Conservation (phyloP, 2,888 invertebrate genomes). For the Drosophila affinis region DNA sequence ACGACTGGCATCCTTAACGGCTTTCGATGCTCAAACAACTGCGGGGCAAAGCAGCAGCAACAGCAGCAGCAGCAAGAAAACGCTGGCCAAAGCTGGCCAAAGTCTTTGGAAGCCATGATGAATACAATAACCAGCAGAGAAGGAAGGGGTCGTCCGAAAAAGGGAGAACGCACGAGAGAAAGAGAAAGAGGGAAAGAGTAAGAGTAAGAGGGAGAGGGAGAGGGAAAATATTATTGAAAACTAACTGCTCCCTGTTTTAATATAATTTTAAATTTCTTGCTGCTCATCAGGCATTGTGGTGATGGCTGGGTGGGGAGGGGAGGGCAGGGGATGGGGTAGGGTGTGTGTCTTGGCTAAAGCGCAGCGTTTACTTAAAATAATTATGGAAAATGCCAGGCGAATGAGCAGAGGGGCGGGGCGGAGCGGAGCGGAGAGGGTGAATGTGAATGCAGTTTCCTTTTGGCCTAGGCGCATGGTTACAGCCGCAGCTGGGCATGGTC, state of each 20-base stretch:
- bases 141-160: background rate
- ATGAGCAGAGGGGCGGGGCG: background rate
- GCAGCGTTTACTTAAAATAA: slow-evolving; percentile 67
- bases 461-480: slow-evolving; percentile 51
- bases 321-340: slow-evolving; percentile 42
- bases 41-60: slow-evolving; percentile 52
- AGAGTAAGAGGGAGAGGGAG: background rate
- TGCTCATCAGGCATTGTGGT: slow-evolving; percentile 16
- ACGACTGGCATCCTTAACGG: slow-evolving; percentile 69
- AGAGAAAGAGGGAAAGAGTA: background rate
- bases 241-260: slow-evolving; percentile 73
- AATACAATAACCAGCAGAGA: slow-evolving; percentile 7
- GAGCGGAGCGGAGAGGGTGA: background rate
- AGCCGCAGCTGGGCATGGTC: no score
- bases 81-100: background rate
- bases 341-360: slow-evolving; percentile 72
- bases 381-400: slow-evolving; percentile 70
- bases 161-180: background rate
- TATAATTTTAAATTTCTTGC: slow-evolving; percentile 66
- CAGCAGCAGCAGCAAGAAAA: slow-evolving; percentile 3
- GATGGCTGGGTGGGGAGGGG: no score
- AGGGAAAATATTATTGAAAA: slow-evolving; percentile 65
- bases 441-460: slow-evolving; percentile 64
- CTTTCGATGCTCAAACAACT: slow-evolving; percentile 67
- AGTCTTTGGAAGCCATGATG: slow-evolving; percentile 16